Percentiles rank a stretch among this genome's conserved stretches.
Conservation (phyloP, 1,140 invertebrate genomes). For the Cydia pomonella region DNA sequence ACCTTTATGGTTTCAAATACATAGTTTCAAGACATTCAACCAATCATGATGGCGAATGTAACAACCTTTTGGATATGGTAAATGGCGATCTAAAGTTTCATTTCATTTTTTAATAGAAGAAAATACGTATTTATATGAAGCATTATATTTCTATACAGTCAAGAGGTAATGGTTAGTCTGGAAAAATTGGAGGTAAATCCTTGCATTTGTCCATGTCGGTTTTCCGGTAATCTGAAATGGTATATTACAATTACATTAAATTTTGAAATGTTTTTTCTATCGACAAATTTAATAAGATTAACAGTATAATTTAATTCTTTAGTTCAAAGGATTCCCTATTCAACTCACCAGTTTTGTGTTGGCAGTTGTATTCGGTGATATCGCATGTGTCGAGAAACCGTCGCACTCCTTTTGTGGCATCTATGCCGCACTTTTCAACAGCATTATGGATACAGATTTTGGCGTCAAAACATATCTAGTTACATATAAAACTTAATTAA, state of each 20-base stretch:
- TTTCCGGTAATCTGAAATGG: slow-evolving; percentile 24
- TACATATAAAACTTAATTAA: slow-evolving; percentile 27
- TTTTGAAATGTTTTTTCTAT: not conserved
- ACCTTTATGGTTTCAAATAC: no score
- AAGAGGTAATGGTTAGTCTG: not conserved
- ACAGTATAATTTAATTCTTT: not conserved
- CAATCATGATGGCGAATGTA: no score
- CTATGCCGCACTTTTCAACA: slow-evolving; percentile 56
- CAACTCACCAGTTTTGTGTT: slow-evolving; percentile 50
- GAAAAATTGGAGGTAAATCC: not conserved
- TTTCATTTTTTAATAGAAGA: not conserved
- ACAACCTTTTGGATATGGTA: no score
- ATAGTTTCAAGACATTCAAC: no score
- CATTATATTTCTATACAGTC: not conserved
- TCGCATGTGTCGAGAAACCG: slow-evolving; percentile 68
- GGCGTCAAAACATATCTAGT: slow-evolving; percentile 59
- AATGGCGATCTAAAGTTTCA: no score
- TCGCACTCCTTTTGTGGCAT: slow-evolving; percentile 45
- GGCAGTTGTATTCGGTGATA: slow-evolving; percentile 65
- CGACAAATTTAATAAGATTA: not conserved
- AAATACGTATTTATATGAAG: not conserved
- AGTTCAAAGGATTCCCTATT: not conserved
- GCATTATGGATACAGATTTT: slow-evolving; percentile 61
- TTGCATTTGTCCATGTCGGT: slow-evolving; percentile 27
- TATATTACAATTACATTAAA: not conserved